phyloP scores from a whole-genome alignment of 2,888 invertebrate genomes.

The Zaprionus lineosus region DNA sequence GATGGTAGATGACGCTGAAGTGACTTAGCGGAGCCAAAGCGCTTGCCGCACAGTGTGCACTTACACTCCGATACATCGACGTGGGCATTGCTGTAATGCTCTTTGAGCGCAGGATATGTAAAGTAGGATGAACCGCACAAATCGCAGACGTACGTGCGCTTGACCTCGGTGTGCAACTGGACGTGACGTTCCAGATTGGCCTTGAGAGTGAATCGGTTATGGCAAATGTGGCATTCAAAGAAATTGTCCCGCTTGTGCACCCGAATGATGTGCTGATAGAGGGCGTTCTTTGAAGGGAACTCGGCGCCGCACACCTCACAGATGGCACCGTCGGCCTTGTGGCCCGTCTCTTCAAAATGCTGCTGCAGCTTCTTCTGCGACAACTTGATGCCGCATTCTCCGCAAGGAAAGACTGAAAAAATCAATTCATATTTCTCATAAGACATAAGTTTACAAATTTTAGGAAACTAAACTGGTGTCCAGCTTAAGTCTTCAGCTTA shows the following conservation, averaged over 20 bases:
- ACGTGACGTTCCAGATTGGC: conserved; percentile 83
- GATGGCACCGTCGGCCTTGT: conserved; percentile 82
- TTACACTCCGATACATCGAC: conserved; percentile 82
- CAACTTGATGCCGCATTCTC: conserved; percentile 81
- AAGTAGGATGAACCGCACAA: conserved; percentile 82
- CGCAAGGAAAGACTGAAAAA: conserved; percentile 79
- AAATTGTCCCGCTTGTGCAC: conserved; percentile 83
- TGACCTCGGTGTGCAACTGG: conserved; percentile 82
- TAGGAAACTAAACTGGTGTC: neutral
- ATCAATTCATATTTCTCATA: neutral
- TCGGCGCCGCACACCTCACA: conserved; percentile 83
- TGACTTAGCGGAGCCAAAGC: conserved; percentile 81
- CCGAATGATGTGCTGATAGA: conserved; percentile 82
- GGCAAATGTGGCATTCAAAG: conserved; percentile 83
- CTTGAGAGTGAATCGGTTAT: conserved; percentile 82
- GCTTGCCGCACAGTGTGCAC: conserved; percentile 82
- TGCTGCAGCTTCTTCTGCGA: conserved; percentile 81
- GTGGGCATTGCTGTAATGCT: conserved; percentile 82
- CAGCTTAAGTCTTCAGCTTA: neutral
- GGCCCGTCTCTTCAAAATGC: conserved; percentile 82
- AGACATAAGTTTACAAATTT: neutral
- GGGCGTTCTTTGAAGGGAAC: conserved; percentile 81
- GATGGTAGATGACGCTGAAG: conserved; percentile 82
- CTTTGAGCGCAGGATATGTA: conserved; percentile 82
- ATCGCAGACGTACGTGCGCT: conserved; percentile 83